Evolutionary conservation across 2,113 vertebrate species (phyloP).

Genomic region (Platycercus adscitus): DNA sequence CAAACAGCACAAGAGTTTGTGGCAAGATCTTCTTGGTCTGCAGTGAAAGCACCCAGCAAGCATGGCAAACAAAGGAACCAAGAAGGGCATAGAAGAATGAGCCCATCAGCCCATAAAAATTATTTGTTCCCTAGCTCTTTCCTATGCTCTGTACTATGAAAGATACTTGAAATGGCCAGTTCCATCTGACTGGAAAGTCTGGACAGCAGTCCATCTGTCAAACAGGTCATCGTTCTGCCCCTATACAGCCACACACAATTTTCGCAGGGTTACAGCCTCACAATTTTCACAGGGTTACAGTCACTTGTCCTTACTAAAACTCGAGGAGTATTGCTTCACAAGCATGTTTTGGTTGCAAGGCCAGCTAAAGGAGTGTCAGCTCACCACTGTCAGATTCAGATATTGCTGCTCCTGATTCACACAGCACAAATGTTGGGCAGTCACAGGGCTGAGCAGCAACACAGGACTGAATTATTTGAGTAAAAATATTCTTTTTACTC

Average conservation of each 20-base stretch:
- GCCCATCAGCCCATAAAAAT: neutral
- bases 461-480: neutral
- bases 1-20: neutral
- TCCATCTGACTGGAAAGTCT: neutral
- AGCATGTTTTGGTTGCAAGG: neutral
- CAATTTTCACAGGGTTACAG: neutral
- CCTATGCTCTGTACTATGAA: neutral
- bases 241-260: neutral
- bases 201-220: neutral
- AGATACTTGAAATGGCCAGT: neutral
- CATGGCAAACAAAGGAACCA: neutral
- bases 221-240: neutral
- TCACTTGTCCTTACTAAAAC: neutral
- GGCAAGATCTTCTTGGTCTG: neutral
- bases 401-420: neutral
- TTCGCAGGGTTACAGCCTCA: neutral
- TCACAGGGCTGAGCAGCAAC: neutral
- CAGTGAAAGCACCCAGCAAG: neutral
- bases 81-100: neutral
- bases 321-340: neutral
- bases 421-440: neutral
- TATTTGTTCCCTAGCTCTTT: neutral
- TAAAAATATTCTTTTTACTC: neutral
- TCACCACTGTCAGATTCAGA: neutral
- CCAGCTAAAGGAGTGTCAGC: neutral